Base-by-base conservation (phyloP, 2,797 vertebrate genomes). In the Thalassophryne amazonica region DNA sequence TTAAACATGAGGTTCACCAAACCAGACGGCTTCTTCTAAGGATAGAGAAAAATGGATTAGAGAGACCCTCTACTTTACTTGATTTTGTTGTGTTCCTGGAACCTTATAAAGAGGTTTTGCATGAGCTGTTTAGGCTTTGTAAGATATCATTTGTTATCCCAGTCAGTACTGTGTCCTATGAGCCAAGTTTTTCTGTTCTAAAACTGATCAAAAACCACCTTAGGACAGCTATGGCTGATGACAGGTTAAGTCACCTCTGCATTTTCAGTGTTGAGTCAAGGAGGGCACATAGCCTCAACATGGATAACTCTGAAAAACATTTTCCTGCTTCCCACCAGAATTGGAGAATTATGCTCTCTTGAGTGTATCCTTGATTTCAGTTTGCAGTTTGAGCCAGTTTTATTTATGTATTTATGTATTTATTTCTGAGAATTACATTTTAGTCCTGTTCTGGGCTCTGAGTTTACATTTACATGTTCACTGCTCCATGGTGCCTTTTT, bases 41-140 rank as follows among this genome's bases (percentile, higher is more conserved):
- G 24, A 50, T 21, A 22, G 19, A 2, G 7, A 10, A 19, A 23
- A 7, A 3, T 39, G 48, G 10, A 5, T 40, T 30, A 19, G 18
- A 38, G 13, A 50, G 17, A 3, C 18, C 13, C 5, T 15, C 35
- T 4, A 32, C 9, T 8, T 11, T 30, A 14, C 1, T 30, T 2
- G 18, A 50, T 13, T 18, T 39, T 6, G 23, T 14, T 7, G 14
- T 4, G 3, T 29, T 35, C 15, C 19, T 43, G n/a, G 18, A 43
- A 15, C 46, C 31, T 21, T 11, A 22, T 25, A 50, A 19, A 23
- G 34, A 46, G 10, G 58, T 53, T 2, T 60, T 32, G 10, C 34
- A 61, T 19, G 15, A 61, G 25, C 49, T 33, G 7, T 47, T 32
- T 16, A 15, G 33, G 8, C 14, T 48, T 6, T 42, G 38, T 17